Conservation (phyloP, 2,797 vertebrate species). For the Pipistrellus kuhlii region DNA sequence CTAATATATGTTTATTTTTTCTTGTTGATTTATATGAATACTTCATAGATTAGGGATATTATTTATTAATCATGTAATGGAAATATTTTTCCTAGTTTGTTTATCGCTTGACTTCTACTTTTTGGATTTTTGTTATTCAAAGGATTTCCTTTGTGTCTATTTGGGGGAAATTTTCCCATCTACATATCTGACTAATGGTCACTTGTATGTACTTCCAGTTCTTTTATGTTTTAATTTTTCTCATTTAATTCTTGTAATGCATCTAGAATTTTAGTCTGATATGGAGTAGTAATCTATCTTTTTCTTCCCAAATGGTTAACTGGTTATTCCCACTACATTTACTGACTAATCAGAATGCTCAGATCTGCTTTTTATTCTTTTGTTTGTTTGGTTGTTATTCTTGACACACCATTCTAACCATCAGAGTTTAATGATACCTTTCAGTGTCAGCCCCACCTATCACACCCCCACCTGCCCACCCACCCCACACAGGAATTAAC, state of each 20-base stretch:
- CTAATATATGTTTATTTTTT: background rate
- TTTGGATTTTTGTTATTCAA: constrained; percentile 28
- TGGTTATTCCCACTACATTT: background rate
- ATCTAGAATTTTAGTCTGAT: background rate
- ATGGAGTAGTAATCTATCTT: background rate
- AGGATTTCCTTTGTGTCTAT: background rate
- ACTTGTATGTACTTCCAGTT: background rate
- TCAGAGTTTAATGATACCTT: background rate
- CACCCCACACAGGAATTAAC: background rate
- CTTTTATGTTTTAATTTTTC: constrained; percentile 39
- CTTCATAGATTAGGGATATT: background rate
- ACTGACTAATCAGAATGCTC: background rate
- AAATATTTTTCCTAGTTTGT: background rate
- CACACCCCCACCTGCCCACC: accelerated
- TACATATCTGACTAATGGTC: background rate
- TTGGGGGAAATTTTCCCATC: background rate
- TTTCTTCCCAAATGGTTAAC: background rate
- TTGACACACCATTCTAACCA: background rate
- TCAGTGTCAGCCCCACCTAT: background rate
- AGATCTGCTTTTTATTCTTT: background rate
- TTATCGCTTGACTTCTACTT: constrained; percentile 7
- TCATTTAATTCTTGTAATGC: background rate
- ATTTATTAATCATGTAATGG: constrained; percentile 4
- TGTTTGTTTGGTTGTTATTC: background rate
- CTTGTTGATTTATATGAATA: background rate